These are phyloP conservation scores for Irena cyanogastra DNA, from an alignment of 2,113 vertebrate genomes.

Conservation along the genomic window DNA sequence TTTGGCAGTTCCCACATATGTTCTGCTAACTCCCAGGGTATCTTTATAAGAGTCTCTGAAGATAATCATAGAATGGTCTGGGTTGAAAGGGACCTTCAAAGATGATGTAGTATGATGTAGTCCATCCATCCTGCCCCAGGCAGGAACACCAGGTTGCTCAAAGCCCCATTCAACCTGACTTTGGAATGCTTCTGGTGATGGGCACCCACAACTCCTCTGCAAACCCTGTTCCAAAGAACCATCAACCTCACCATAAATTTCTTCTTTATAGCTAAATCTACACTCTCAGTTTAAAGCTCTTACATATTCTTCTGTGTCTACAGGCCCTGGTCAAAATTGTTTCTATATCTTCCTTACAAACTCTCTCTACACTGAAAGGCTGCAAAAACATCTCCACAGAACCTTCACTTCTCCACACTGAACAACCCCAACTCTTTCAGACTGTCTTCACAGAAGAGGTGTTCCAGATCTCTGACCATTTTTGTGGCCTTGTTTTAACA, in stretches of 20 bases:
- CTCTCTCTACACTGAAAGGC: neutral
- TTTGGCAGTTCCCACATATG: neutral
- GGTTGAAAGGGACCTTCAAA: neutral
- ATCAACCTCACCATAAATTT: neutral
- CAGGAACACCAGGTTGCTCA: neutral
- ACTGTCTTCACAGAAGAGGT: neutral
- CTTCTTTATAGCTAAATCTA: neutral
- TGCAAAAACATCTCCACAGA: neutral
- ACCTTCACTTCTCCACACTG: neutral
- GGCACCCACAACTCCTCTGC: neutral
- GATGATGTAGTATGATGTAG: too few species aligned
- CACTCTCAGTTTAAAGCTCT: neutral
- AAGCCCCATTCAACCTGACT: neutral
- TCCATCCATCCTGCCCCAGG: rapidly evolving
- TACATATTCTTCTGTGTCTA: neutral
- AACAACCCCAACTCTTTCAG: neutral
- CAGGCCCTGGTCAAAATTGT: neutral
- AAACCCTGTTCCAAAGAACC: neutral
- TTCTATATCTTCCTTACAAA: neutral
- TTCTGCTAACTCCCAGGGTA: neutral
- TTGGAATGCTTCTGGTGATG: neutral
- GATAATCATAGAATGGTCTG: neutral
- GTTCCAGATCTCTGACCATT: neutral
- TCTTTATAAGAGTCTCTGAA: neutral
- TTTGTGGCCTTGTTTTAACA: neutral